Conservation (phyloP, 2,113 vertebrate species). For the Irena cyanogastra region DNA sequence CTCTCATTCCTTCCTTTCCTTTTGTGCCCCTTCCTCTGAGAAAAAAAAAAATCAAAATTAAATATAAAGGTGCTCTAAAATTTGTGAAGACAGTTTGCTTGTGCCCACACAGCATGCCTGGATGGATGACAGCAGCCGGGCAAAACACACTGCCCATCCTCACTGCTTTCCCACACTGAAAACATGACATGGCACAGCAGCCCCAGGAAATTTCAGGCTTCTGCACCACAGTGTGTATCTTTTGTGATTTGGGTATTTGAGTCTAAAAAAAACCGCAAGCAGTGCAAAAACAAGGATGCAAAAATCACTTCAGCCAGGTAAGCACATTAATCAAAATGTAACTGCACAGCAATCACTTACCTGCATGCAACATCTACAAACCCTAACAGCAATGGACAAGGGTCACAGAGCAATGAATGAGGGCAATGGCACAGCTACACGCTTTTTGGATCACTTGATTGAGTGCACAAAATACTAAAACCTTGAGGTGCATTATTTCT, state of each 20-base stretch:
- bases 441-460: neutral
- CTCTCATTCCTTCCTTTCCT: neutral
- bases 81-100: neutral
- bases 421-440: neutral
- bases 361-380: neutral
- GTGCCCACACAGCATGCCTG: neutral
- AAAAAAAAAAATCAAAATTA: neutral
- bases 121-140: neutral
- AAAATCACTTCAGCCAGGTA: neutral
- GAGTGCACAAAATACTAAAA: neutral
- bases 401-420: neutral
- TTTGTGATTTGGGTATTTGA: neutral
- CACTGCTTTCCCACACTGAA: neutral
- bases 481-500: neutral
- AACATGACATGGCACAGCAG: fast-evolving
- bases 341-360: neutral
- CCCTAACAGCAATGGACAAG: neutral
- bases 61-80: neutral
- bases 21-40: neutral
- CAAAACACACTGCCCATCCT: neutral
- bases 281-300: neutral
- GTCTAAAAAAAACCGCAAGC: neutral
- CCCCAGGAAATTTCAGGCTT: neutral
- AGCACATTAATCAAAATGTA: neutral
- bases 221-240: neutral